Base-by-base conservation (phyloP, 2,888 invertebrate species). In the Scaptomyza tumidula region DNA sequence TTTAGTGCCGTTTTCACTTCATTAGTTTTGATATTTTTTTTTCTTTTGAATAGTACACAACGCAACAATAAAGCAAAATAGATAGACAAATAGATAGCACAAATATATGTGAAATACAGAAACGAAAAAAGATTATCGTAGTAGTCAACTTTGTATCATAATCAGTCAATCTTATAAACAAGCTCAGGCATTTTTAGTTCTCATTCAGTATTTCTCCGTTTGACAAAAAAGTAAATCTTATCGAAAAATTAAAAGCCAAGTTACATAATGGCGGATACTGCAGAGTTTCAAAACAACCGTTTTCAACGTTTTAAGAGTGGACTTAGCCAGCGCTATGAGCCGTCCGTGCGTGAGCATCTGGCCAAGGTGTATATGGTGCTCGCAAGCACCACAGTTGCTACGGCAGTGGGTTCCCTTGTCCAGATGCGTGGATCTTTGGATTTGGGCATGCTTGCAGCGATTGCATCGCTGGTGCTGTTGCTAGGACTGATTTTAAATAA, bases 351-450 rank as follows among this genome's bases (percentile, higher is more conserved):
- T 79, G 94, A 95, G 86, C 99, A 99, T 93, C 93, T 99, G 89
- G 97, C 97, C 93, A 98, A 98, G 95, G 99, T 99, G 11, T 99
- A 99, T 92, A 96, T 96, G 61, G 97, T 97, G 86, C 93, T 99
- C 79, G 96, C 98, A 59, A 94, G 98, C 93, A 96, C 98, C 4
- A 95, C 97, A 80, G 94, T 95, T 67, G 95, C 96, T 33, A 97
- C 98, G 14, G 95, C 96, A 9, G 93, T 94, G 60, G 99, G 98
- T 50, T 96, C 97, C 27, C 95, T 96, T 82, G 92, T 97, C 37
- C 97, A 98, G 90, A 93, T 98, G 90, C 96, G 96, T 39, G 94
- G 95, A 69, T 92, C 97, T 80, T 90, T 96, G 48, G 95, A 95
- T 89, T 95, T 96, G 62, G 97, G 97, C 52, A 93, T 98, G 56